Evolutionary conservation across 2,888 invertebrate species (phyloP).

Genomic region (Agrilus biguttatus): DNA sequence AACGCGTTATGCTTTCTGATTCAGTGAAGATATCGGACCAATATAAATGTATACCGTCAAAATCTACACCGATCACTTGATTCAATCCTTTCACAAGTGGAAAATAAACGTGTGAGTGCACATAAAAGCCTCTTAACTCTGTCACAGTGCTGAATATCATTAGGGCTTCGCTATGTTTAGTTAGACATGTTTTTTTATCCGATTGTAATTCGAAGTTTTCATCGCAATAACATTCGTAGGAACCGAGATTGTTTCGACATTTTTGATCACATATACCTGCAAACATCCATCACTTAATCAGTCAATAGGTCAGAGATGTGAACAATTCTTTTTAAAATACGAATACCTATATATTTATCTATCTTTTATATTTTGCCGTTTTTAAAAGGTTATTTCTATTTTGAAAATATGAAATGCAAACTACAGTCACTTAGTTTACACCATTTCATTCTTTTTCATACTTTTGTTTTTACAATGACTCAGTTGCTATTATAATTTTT

Average conservation of each 20-base stretch:
- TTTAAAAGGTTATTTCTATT: too few relatives aligned
- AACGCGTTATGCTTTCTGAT: slow-evolving; percentile 55
- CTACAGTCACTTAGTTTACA: too few relatives aligned
- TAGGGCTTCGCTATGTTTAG: slow-evolving; percentile 43
- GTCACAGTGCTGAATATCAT: slow-evolving; percentile 53
- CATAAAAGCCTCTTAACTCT: slow-evolving; percentile 47
- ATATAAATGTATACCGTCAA: slow-evolving; percentile 54
- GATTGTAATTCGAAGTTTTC: slow-evolving; percentile 35
- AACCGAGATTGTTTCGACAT: slow-evolving; percentile 45
- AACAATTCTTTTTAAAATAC: too few relatives aligned
- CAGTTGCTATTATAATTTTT: too few relatives aligned
- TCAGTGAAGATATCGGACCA: slow-evolving; percentile 63
- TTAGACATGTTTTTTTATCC: slow-evolving; percentile 41
- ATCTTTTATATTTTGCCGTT: too few relatives aligned
- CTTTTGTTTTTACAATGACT: too few relatives aligned
- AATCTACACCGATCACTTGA: slow-evolving; percentile 52
- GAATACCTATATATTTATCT: too few relatives aligned
- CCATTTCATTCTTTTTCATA: too few relatives aligned
- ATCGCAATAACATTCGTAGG: slow-evolving; percentile 51
- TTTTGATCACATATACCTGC: slow-evolving; percentile 48
- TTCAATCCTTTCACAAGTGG: slow-evolving; percentile 36
- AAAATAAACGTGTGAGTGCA: slow-evolving; percentile 39
- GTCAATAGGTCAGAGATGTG: too few relatives aligned
- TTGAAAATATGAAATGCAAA: too few relatives aligned
- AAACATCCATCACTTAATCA: background rate